Conservation (phyloP, 2,113 vertebrate genomes). For the Chaetops frenatus region DNA sequence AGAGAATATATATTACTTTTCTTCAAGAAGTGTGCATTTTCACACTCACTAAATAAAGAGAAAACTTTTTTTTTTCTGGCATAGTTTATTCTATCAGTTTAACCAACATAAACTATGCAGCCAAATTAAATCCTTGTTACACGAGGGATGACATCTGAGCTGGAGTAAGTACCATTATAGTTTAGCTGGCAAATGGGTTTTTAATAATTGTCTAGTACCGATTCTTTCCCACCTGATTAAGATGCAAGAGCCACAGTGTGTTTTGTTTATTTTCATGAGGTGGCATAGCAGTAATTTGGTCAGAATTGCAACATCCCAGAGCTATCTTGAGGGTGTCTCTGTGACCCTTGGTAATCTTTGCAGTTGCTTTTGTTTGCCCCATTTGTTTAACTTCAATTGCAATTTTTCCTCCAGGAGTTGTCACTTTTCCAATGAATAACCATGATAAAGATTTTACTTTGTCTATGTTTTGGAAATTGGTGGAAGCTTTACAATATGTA, state of each 20-base stretch:
- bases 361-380: not conserved
- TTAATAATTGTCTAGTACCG: not conserved
- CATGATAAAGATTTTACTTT: not conserved
- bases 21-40: not conserved
- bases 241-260: not conserved
- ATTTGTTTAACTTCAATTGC: not conserved
- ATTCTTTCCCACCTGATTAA: not conserved
- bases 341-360: not conserved
- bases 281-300: not conserved
- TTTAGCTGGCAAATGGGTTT: not conserved
- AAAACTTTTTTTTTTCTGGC: not conserved
- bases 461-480: not conserved
- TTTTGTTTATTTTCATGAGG: not conserved
- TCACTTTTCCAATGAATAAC: not conserved
- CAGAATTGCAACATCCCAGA: not conserved
- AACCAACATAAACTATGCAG: not conserved
- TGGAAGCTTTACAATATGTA: not conserved
- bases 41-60: not conserved
- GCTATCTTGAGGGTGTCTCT: not conserved
- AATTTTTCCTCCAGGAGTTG: not conserved
- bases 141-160: not conserved
- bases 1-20: not conserved
- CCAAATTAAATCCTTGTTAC: not conserved
- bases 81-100: not conserved
- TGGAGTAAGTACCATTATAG: not conserved